Conservation (phyloP, 2,888 invertebrate species). For the Tetragonisca angustula region DNA sequence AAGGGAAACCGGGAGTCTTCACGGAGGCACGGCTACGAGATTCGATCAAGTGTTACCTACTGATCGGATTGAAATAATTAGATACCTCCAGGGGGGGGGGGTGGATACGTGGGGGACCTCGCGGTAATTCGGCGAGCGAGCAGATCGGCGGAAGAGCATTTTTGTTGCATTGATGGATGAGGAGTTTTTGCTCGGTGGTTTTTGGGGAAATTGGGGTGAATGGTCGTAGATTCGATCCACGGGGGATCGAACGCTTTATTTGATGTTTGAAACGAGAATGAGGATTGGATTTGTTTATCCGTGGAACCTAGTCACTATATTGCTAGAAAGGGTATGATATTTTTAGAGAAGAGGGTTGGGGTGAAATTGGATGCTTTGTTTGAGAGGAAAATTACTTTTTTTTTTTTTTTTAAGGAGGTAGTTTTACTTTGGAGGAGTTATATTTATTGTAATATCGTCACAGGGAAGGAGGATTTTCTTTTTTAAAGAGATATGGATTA, state of each 20-base stretch:
- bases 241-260: background rate
- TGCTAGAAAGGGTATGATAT: background rate
- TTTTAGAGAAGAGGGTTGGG: no score
- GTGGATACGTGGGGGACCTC: background rate
- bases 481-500: no score
- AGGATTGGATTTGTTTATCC: no score
- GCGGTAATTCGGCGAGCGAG: background rate
- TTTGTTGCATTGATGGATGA: background rate
- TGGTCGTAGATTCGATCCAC: background rate
- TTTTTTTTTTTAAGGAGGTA: no score
- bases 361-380: no score
- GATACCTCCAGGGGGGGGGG: slow-evolving; percentile 22
- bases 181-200: background rate
- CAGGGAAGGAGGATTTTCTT: background rate
- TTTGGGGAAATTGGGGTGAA: slow-evolving; percentile 11
- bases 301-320: no score
- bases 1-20: slow-evolving; percentile 52
- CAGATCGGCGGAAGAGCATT: background rate
- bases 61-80: slow-evolving; percentile 52
- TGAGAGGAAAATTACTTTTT: no score
- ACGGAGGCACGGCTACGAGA: background rate
- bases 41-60: slow-evolving; percentile 45
- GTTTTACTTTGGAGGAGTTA: no score
- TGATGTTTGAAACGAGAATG: background rate
- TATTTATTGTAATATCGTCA: no score